phyloP scores from a whole-genome alignment of 2,113 vertebrate species.

The Colius striatus region DNA sequence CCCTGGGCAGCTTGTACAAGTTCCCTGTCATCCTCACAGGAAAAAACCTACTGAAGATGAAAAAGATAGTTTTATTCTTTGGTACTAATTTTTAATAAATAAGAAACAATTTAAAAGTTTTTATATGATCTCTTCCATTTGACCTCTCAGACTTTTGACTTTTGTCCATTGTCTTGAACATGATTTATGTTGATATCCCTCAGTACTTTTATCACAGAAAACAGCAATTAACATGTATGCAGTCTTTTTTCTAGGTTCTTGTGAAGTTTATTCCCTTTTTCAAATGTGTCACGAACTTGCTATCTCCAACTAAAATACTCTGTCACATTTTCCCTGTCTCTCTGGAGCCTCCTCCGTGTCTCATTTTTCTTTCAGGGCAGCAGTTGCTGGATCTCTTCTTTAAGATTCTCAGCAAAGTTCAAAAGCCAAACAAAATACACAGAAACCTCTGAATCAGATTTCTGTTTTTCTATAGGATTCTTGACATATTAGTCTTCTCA shows the following conservation, averaged over 20 bases:
- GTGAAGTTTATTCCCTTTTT: not conserved
- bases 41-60: not conserved
- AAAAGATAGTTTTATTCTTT: not conserved
- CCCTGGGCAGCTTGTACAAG: too few species aligned
- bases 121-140: not conserved
- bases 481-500: not conserved
- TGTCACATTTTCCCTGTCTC: not conserved
- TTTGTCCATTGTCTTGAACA: not conserved
- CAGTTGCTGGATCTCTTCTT: not conserved
- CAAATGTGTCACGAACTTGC: not conserved
- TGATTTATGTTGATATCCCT: not conserved
- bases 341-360: not conserved
- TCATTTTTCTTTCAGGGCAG: not conserved
- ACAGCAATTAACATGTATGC: fast-evolving
- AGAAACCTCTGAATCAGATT: not conserved
- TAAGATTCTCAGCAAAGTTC: not conserved
- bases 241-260: not conserved
- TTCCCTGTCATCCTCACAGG: too few species aligned
- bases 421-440: not conserved
- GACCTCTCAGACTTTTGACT: not conserved
- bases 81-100: not conserved
- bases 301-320: constrained; percentile 8
- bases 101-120: not conserved
- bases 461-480: not conserved
- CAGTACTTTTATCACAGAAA: not conserved